Evolutionary conservation across 2,113 vertebrate genomes (phyloP), one percentile per base, ranked within the genome.

Genomic region (Etia nguti): DNA sequence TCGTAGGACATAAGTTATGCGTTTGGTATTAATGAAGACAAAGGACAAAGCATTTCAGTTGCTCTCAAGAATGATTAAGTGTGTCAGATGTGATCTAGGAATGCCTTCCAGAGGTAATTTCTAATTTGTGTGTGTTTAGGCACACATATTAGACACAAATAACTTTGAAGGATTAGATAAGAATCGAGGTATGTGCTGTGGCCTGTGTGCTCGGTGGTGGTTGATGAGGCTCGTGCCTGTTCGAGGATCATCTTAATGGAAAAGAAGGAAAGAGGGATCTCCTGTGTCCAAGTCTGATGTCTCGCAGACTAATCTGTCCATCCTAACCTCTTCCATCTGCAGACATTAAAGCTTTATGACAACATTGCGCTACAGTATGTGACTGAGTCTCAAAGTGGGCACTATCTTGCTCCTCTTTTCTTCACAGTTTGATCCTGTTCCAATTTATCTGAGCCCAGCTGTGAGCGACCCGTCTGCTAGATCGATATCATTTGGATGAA

Each of bases 401-500:
- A 4, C 29, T 41, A 20, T 50, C 38, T 79, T 29, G 11, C 89
- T 95, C 2, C 16, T 60, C 56, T 80, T 55, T 24, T 41, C 12
- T 46, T 62, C 68, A 6, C 92, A 91, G 90, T 87, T 26, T 79
- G 55, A 82, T 87, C 80, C 79, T 15, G 75, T 11, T 56, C 79
- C 79, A 43, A 31, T 36, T 46, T 73, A 60, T 65, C 5, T 13
- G 54, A 77, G 60, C 81, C 60, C 81, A 80, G 84, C 80, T 84
- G 62, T 26, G 29, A 80, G 1, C 5, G 60, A 70, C 13, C 46
- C 22, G 20, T 65, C 79, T 65, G 65, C 8, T 41, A 12, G 46
- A 57, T 73, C 70, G 1, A 16, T 18, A 70, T 82, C 84, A 9
- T 60, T 80, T 84, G 77, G 87, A 92, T 75, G 90, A 94, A 96